phyloP scores from a whole-genome alignment of 2,888 invertebrate species.

The Macropis europaea region DNA sequence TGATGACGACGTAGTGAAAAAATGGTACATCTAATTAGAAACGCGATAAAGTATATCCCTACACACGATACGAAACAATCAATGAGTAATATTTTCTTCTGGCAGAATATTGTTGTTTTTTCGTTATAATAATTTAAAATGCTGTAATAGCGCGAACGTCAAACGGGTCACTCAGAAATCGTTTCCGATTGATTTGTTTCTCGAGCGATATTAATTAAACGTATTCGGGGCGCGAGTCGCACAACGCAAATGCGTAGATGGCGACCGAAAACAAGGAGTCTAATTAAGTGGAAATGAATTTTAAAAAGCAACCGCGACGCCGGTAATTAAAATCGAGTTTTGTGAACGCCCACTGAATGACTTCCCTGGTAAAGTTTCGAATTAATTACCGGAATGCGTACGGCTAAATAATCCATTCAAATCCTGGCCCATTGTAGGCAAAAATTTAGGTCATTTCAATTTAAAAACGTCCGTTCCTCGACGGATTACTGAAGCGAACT shows the following conservation, averaged over 20 bases:
- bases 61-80: no score
- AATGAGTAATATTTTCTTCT: no score
- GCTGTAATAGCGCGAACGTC: no score
- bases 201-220: conserved; percentile 13
- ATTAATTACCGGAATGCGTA: conserved; percentile 18
- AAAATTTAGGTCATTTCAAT: not conserved
- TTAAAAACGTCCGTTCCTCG: not conserved
- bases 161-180: not conserved
- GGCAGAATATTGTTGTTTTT: no score
- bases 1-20: no score
- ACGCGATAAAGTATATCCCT: no score
- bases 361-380: not conserved
- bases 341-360: not conserved
- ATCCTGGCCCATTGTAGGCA: not conserved
- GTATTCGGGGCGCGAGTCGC: not conserved
- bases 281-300: conserved; percentile 12
- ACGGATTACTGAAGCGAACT: no score
- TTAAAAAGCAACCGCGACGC: not conserved
- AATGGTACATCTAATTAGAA: no score
- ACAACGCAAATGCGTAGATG: not conserved
- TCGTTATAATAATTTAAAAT: no score
- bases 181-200: not conserved
- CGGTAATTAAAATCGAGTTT: conserved; percentile 21
- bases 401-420: not conserved
- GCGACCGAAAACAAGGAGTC: not conserved